Conservation (phyloP, 1,140 invertebrate genomes). For the Listronotus oregonensis region DNA sequence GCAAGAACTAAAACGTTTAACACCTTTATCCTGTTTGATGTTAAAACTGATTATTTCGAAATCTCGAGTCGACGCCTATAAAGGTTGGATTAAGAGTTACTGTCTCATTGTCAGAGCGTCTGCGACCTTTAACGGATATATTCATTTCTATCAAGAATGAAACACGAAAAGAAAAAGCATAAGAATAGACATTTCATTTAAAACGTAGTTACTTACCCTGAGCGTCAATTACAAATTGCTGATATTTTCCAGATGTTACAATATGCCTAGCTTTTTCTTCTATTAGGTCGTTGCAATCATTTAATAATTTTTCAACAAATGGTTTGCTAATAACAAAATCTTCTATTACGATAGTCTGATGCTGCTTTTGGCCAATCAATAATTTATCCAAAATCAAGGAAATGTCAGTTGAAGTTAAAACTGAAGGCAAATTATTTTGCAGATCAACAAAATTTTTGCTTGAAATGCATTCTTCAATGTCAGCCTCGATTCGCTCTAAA, state of each 20-base stretch:
- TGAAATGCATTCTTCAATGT: constrained; percentile 82
- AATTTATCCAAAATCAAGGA: constrained; percentile 71
- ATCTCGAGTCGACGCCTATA: no score
- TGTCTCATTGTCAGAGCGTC: no score
- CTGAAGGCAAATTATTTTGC: constrained; percentile 75
- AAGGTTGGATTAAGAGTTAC: no score
- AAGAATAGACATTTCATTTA: no score
- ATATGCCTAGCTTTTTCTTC: constrained; percentile 74
- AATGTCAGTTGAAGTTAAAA: constrained; percentile 78
- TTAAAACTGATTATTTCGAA: no score
- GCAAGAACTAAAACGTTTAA: no score
- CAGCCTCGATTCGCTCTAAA: constrained; percentile 78
- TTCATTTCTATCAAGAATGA: no score
- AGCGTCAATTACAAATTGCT: constrained; percentile 66
- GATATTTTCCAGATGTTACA: constrained; percentile 69
- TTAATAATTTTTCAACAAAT: constrained; percentile 72
- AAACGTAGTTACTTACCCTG: constrained; percentile 56
- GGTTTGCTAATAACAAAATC: constrained; percentile 64
- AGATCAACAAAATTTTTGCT: constrained; percentile 82
- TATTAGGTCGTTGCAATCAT: constrained; percentile 71
- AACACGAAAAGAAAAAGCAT: no score
- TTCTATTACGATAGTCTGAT: constrained; percentile 60
- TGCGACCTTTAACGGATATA: no score
- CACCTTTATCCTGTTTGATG: no score
- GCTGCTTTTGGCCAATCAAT: constrained; percentile 61